These are phyloP conservation scores for Potorous gilbertii DNA, from an alignment of 2,797 vertebrate genomes.

Conservation along the genomic window DNA sequence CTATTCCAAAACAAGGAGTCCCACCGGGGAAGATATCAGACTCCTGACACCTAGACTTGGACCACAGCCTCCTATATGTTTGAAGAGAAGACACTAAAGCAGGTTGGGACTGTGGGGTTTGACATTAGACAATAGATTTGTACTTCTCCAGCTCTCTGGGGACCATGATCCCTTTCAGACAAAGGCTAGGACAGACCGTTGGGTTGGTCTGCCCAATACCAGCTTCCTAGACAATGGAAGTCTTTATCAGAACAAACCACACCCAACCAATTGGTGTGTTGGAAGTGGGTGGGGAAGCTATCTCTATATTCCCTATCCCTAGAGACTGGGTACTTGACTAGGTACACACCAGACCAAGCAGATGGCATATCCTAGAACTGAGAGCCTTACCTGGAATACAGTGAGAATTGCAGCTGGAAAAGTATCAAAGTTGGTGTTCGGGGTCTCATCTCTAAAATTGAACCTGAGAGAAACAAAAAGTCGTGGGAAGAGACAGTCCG, in stretches of 20 bases:
- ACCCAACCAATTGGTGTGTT: background rate
- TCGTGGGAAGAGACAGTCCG: background rate
- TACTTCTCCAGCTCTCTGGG: background rate
- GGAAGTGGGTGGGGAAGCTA: background rate
- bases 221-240: background rate
- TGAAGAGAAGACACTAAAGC: background rate
- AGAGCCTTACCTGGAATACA: constrained; percentile 93
- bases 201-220: background rate
- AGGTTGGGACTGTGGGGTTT: background rate
- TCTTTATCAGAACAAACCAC: background rate
- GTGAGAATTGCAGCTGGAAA: constrained; percentile 98
- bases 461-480: constrained; percentile 86
- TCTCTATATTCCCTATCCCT: background rate
- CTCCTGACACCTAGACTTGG: too few relatives aligned
- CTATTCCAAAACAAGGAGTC: background rate
- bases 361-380: background rate
- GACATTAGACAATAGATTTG: background rate
- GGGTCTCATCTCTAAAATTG: constrained; percentile 96
- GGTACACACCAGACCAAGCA: background rate
- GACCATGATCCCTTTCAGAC: background rate
- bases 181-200: background rate
- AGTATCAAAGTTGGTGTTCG: constrained; percentile 97
- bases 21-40: background rate
- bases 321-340: background rate
- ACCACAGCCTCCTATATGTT: background rate